phyloP scores from a whole-genome alignment of 1,140 invertebrate species.

The Andricus grossulariae region DNA sequence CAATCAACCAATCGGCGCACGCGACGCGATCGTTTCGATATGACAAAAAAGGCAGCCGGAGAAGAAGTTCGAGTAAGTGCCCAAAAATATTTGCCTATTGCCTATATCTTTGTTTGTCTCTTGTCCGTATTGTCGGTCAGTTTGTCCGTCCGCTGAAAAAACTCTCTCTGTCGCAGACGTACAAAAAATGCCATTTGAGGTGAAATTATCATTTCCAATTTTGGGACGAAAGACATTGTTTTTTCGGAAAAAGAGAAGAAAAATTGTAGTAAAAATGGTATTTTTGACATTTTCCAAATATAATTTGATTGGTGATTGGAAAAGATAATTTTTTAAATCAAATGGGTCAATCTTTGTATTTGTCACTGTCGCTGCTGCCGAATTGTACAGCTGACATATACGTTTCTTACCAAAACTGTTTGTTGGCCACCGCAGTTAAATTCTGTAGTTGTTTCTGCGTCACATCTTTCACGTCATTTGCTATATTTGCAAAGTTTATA shows the following conservation, averaged over 20 bases:
- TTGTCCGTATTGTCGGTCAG: conserved; percentile 58
- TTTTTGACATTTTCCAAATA: neutral
- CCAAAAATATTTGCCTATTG: conserved; percentile 42
- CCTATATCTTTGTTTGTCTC: conserved; percentile 53
- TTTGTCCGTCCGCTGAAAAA: conserved; percentile 62
- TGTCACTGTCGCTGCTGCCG: conserved; percentile 22
- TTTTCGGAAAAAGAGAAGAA: too few species aligned
- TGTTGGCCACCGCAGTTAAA: conserved; percentile 37
- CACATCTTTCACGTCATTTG: neutral
- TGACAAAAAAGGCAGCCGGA: conserved; percentile 75
- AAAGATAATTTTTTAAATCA: neutral
- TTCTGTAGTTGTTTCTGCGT: conserved; percentile 36
- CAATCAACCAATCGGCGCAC: conserved; percentile 66
- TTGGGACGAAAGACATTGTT: neutral
- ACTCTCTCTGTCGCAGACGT: conserved; percentile 55
- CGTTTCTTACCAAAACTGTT: neutral
- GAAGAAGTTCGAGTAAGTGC: conserved; percentile 76
- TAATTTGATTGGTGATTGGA: neutral
- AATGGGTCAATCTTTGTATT: conserved; percentile 9
- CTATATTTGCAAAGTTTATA: neutral
- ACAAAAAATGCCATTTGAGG: neutral
- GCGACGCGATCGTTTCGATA: conserved; percentile 67
- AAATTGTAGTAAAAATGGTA: too few species aligned
- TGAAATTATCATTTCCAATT: conserved; percentile 5
- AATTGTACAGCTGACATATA: conserved; percentile 6